Evolutionary conservation across 2,113 vertebrate species (phyloP), one percentile per base, ranked within the genome.

Genomic region (Gadus chalcogrammus): DNA sequence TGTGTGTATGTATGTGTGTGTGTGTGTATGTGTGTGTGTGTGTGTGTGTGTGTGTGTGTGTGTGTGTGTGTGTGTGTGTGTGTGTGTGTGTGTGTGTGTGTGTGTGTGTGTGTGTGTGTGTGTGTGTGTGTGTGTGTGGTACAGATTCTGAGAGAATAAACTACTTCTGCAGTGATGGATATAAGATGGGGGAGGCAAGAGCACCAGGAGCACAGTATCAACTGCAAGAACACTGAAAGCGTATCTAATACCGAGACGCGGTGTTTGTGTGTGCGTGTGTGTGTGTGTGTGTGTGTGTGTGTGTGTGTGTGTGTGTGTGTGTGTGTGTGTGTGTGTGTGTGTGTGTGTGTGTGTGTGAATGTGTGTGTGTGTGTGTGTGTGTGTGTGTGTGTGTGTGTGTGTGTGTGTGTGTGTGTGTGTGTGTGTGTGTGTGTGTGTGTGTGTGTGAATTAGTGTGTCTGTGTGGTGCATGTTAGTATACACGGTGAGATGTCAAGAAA

Each of bases 131-230:
- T 0, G 28, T 56, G 20, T 48, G 17, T 18, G n/a, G 11, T 17
- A 65, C 58, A 72, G 31, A 48, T n/a, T 65, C 28, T 64, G 15
- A 64, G 28, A 8, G 28, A 64, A 64, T 28, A n/a, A 8, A 7
- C 38, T 22, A 9, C 18, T 18, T 22, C 38, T 22, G 61, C 61
- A 22, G 74, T 48, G 64, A 48, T 62, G 61, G 0, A 69, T 12
- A 60, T 20, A 53, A 68, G 11, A 4, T 8, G 11, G 59, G 18
- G 27, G 15, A 17, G 16, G 6, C 62, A 64, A 35, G 13, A 64
- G 15, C 28, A 38, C 15, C 28, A 31, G 12, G 35, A 58, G 7
- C 59, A 28, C 70, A 17, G 1, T 18, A 12, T 24, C 31, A 63
- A 72, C 53, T 24, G 17, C 35, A 42, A 22, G 48, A 3, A 15